Conservation (phyloP, 2,113 vertebrate genomes). For the Chamaetylas fuelleborni region DNA sequence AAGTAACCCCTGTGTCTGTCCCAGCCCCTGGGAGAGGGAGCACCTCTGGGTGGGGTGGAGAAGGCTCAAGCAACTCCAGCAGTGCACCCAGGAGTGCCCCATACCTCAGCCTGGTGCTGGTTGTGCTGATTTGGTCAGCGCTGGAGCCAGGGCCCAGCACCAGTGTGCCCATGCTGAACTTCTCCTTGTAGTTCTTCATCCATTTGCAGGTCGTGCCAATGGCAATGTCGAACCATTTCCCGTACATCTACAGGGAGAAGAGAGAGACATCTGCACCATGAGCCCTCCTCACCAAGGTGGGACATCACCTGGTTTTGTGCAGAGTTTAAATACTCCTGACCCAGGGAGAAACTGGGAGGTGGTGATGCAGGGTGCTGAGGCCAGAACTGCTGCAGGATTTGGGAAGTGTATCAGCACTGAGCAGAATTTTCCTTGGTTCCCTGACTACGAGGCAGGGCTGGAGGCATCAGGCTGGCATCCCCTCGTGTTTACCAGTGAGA, state of each 20-base stretch:
- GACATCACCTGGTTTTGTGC: not conserved
- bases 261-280: rapidly evolving
- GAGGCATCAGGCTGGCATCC: not conserved
- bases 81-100: not conserved
- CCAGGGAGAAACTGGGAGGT: not conserved
- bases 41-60: not conserved
- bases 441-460: not conserved
- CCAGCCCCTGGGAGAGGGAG: not conserved
- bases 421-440: not conserved
- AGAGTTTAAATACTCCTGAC: not conserved
- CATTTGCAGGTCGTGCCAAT: slow-evolving; percentile 76
- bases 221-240: slow-evolving; percentile 87
- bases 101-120: slow-evolving; percentile 70
- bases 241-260: slow-evolving; percentile 65
- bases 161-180: slow-evolving; percentile 74
- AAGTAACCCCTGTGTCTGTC: rapidly evolving
- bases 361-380: not conserved
- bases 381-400: not conserved
- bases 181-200: slow-evolving; percentile 66
- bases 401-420: not conserved
- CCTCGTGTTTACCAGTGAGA: rapidly evolving
- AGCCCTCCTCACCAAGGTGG: not conserved
- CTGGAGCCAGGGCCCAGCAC: slow-evolving; percentile 67
- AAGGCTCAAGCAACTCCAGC: not conserved
- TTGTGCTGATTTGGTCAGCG: not conserved